phyloP scores from a whole-genome alignment of 2,888 invertebrate genomes.

The Cyclophora albipunctata region DNA sequence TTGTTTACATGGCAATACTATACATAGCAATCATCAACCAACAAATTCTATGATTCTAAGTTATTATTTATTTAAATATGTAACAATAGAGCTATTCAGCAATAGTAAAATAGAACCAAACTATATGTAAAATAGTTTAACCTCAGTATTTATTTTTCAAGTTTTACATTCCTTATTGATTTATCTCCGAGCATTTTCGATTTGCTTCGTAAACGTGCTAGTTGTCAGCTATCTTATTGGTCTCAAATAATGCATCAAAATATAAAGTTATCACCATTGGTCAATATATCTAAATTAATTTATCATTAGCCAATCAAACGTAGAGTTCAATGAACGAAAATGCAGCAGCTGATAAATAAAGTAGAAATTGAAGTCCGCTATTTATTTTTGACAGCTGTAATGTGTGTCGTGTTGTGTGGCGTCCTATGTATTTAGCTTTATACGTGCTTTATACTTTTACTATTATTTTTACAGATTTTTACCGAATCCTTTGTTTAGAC shows the following conservation, averaged over 20 bases:
- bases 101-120: too few relatives aligned
- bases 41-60: too few relatives aligned
- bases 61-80: too few relatives aligned
- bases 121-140: too few relatives aligned
- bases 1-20: too few relatives aligned
- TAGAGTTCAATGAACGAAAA: constrained; percentile 32
- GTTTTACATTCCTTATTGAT: too few relatives aligned
- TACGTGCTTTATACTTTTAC: constrained; percentile 42
- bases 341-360: constrained; percentile 31
- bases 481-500: constrained; percentile 41
- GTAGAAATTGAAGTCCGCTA: too few relatives aligned
- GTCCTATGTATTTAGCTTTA: constrained; percentile 58
- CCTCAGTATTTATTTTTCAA: too few relatives aligned
- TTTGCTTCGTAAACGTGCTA: too few relatives aligned
- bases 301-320: constrained; percentile 25
- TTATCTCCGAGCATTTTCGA: too few relatives aligned
- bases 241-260: not conserved
- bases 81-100: too few relatives aligned
- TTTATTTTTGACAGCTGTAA: constrained; percentile 28
- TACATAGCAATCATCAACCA: too few relatives aligned
- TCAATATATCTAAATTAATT: not conserved
- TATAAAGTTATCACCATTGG: constrained; percentile 19
- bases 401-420: constrained; percentile 50
- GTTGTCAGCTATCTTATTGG: not conserved
- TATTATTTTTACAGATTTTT: constrained; percentile 46